Conservation (phyloP, 2,113 vertebrate species). For the Xenopus borealis region DNA sequence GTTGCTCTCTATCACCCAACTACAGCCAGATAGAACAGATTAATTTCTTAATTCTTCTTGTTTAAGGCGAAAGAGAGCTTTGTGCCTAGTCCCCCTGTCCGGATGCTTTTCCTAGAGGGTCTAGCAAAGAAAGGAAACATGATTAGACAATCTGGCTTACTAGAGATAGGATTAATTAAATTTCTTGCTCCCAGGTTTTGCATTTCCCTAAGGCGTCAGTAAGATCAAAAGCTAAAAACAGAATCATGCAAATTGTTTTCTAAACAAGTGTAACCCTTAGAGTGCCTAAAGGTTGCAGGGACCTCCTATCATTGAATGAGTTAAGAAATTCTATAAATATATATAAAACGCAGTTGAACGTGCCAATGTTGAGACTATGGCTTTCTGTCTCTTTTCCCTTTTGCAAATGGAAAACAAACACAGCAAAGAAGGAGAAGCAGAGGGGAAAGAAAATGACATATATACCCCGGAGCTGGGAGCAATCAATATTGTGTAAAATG, state of each 20-base stretch:
- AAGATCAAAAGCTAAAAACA: background rate
- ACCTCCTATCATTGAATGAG: constrained; percentile 1
- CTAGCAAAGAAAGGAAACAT: background rate
- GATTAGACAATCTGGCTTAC: constrained; percentile 2
- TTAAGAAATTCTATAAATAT: constrained; percentile 2
- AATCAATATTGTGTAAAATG: constrained; percentile 37
- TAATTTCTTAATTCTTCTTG: background rate
- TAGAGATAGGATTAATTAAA: constrained; percentile 22
- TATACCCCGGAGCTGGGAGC: constrained; percentile 40
- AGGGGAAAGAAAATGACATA: constrained; percentile 22
- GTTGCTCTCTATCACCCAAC: background rate
- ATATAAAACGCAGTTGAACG: constrained; percentile 21
- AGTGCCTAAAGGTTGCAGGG: background rate
- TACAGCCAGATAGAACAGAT: background rate
- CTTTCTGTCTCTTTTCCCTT: constrained; percentile 39
- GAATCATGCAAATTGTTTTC: background rate
- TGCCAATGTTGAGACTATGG: constrained; percentile 42
- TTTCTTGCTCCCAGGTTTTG: constrained; percentile 4
- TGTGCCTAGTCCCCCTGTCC: background rate
- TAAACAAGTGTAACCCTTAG: background rate
- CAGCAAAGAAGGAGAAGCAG: constrained; percentile 9
- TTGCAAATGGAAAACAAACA: constrained; percentile 51
- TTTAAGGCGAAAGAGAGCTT: background rate
- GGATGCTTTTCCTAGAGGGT: background rate
- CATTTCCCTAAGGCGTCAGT: background rate